phyloP scores from a whole-genome alignment of 2,888 invertebrate genomes.

The Pollenia amentaria region DNA sequence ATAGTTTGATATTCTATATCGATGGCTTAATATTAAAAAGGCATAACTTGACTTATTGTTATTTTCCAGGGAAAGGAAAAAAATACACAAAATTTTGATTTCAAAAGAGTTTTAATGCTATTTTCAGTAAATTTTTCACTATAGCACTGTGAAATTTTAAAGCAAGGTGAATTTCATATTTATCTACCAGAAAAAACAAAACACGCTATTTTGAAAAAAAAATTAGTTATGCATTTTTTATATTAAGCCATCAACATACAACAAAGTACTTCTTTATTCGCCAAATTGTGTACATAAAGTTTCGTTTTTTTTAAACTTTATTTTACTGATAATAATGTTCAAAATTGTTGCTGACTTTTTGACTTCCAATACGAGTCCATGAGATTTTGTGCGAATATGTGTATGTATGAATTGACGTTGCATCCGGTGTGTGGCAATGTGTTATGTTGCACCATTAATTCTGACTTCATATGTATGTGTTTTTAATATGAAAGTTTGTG shows the following conservation, averaged over 20 bases:
- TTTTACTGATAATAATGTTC: constrained; percentile 60
- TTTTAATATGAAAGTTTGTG: background rate
- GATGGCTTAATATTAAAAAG: no score
- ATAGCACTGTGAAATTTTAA: no score
- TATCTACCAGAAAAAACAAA: no score
- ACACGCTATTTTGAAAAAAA: background rate
- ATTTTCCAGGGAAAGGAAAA: no score
- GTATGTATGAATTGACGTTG: constrained; percentile 25
- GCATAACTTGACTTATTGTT: no score
- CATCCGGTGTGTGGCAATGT: constrained; percentile 64
- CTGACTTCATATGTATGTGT: constrained; percentile 14
- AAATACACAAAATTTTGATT: no score
- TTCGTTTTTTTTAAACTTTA: constrained; percentile 38
- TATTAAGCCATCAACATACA: no score
- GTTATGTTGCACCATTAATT: constrained; percentile 55
- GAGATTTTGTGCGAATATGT: constrained; percentile 11
- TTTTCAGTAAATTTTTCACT: no score
- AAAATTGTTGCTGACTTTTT: constrained; percentile 67
- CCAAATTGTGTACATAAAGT: constrained; percentile 66
- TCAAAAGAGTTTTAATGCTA: no score
- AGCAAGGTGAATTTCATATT: no score
- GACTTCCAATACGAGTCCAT: constrained; percentile 23
- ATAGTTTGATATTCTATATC: background rate
- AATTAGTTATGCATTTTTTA: background rate
- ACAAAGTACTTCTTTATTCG: constrained; percentile 30